phyloP scores from a whole-genome alignment of 2,113 vertebrate species.

The Catharus fuscescens region DNA sequence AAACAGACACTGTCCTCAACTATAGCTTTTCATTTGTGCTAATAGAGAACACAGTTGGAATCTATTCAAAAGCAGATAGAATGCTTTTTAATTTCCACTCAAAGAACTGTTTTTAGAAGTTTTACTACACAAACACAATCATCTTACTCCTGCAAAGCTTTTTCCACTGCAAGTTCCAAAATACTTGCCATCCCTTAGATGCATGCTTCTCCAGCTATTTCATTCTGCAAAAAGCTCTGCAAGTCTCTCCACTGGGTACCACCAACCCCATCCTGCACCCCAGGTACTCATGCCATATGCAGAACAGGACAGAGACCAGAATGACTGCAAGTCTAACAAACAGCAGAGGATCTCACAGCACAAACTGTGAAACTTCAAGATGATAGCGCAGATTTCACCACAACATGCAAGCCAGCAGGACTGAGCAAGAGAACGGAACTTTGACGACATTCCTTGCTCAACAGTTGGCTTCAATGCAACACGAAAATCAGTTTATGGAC shows the following conservation, averaged over 20 bases:
- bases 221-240: background rate
- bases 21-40: background rate
- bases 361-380: background rate
- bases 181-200: background rate
- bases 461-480: background rate
- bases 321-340: background rate
- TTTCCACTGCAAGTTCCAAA: background rate
- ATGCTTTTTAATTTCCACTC: background rate
- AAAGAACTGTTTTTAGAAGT: background rate
- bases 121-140: background rate
- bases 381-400: background rate
- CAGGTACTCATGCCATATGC: fast-evolving
- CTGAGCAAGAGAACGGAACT: background rate
- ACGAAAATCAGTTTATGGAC: background rate
- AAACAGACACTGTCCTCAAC: background rate
- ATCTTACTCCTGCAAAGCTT: background rate
- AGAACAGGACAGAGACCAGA: background rate
- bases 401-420: background rate
- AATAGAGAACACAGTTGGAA: background rate
- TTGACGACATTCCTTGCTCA: background rate
- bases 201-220: background rate
- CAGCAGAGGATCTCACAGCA: background rate
- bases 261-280: background rate
- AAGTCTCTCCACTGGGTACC: fast-evolving
- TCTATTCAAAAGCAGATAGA: background rate